Evolutionary conservation across 2,888 invertebrate species (phyloP).

Genomic region (Fragum sueziense): DNA sequence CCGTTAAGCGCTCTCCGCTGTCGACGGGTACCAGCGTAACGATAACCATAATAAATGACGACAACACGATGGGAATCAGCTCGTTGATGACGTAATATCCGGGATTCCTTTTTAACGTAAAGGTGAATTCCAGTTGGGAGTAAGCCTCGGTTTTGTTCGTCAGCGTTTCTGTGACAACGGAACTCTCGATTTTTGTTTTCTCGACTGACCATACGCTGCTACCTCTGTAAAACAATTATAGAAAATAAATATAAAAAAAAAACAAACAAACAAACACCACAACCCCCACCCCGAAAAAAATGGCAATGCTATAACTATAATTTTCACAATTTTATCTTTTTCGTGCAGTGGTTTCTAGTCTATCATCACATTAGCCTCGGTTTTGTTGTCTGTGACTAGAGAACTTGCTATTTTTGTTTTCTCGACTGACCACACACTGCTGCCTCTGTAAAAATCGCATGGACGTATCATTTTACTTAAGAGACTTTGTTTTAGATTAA

Average conservation of each 20-base stretch:
- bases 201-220: conserved; percentile 40
- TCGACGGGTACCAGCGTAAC: conserved; percentile 41
- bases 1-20: conserved; percentile 42
- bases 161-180: conserved; percentile 4
- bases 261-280: no score
- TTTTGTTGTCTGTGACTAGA: background rate
- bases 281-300: no score
- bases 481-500: no score
- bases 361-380: no score
- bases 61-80: conserved; percentile 41
- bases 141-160: conserved; percentile 25
- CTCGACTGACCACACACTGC: conserved; percentile 36
- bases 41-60: conserved; percentile 45
- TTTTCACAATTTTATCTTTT: no score
- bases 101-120: conserved; percentile 40
- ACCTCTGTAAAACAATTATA: conserved; percentile 26
- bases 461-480: no score
- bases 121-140: conserved; percentile 36
- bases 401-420: conserved; percentile 2
- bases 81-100: conserved; percentile 48
- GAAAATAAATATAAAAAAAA: no score
- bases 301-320: no score
- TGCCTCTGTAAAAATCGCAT: conserved; percentile 42
- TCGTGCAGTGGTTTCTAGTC: no score
- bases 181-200: background rate